Conservation (phyloP, 2,888 invertebrate genomes). For the Tinea pellionella region DNA sequence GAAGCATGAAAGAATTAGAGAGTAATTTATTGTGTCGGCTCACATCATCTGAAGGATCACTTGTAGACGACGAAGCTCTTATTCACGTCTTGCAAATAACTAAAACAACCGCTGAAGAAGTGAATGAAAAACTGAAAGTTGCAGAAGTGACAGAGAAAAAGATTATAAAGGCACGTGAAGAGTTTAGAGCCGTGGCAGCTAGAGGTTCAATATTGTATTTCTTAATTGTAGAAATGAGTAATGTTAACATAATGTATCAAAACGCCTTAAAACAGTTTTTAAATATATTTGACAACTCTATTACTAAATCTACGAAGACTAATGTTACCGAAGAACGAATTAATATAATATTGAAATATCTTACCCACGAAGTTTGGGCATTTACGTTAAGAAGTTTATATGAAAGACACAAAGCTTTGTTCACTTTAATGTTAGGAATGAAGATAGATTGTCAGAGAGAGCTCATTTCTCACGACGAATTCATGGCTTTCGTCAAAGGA, state of each 20-base stretch:
- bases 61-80: slow-evolving; percentile 95
- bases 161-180: slow-evolving; percentile 93
- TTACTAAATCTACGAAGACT: slow-evolving; percentile 89
- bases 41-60: slow-evolving; percentile 91
- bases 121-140: slow-evolving; percentile 91
- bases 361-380: slow-evolving; percentile 93
- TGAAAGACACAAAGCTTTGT: slow-evolving; percentile 91
- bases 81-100: slow-evolving; percentile 90
- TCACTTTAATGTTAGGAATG: slow-evolving; percentile 93
- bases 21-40: slow-evolving; percentile 91
- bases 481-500: slow-evolving; percentile 95
- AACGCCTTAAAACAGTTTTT: slow-evolving; percentile 95
- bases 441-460: slow-evolving; percentile 92
- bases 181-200: slow-evolving; percentile 94
- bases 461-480: slow-evolving; percentile 88
- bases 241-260: slow-evolving; percentile 97
- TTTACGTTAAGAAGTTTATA: slow-evolving; percentile 94
- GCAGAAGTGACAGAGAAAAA: slow-evolving; percentile 95
- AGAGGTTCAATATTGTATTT: slow-evolving; percentile 95
- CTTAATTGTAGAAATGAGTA: slow-evolving; percentile 96
- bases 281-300: slow-evolving; percentile 92
- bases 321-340: slow-evolving; percentile 88
- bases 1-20: slow-evolving; percentile 95
- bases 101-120: slow-evolving; percentile 92
- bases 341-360: slow-evolving; percentile 85